These are phyloP conservation scores for Phaenicophaeus curvirostris DNA, from an alignment of 2,797 vertebrate genomes.

Conservation along the genomic window DNA sequence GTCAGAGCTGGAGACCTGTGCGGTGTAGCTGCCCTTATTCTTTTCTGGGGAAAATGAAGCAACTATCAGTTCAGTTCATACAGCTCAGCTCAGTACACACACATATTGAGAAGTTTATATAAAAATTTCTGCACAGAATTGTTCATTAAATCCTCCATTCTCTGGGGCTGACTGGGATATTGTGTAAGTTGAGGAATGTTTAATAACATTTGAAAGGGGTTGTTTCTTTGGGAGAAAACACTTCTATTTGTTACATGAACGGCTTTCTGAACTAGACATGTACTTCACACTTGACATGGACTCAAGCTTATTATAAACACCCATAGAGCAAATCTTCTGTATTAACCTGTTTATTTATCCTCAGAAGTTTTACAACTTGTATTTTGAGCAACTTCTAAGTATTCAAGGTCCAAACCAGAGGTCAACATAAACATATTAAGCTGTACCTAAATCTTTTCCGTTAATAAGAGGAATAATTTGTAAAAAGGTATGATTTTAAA, in stretches of 20 bases:
- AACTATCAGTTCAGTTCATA: background rate
- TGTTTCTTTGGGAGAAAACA: background rate
- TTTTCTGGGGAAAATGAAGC: background rate
- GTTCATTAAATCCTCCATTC: background rate
- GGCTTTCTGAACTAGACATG: background rate
- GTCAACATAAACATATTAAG: background rate
- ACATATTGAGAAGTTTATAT: background rate
- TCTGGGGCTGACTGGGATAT: background rate
- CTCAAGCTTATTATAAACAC: background rate
- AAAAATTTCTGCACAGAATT: background rate
- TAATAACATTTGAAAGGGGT: background rate
- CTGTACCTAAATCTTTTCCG: background rate
- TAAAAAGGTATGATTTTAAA: background rate
- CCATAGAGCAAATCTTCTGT: background rate
- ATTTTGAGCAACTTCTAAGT: background rate
- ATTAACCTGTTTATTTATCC: background rate
- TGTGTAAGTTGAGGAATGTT: background rate
- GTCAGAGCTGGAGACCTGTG: background rate
- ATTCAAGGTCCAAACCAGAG: background rate
- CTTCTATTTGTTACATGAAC: background rate
- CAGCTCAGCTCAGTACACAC: background rate
- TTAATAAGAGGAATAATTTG: background rate
- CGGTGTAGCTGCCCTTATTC: background rate
- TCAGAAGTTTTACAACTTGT: background rate
- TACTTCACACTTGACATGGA: background rate